These are phyloP conservation scores for Sylvia borin DNA, from an alignment of 2,797 vertebrate genomes.

Conservation along the genomic window DNA sequence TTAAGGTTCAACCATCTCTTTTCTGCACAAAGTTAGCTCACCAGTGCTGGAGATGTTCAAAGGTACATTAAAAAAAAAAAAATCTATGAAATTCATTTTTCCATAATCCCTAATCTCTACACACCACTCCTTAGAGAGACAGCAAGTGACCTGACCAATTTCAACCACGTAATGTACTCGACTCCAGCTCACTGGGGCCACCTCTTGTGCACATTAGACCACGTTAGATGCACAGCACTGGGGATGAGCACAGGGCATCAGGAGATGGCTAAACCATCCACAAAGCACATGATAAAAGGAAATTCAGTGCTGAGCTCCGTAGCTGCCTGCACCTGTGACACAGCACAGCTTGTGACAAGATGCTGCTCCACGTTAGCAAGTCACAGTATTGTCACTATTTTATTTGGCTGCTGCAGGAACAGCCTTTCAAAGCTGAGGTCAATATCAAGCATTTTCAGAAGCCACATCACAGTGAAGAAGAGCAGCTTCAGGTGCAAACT, in stretches of 20 bases:
- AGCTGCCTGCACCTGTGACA: neutral
- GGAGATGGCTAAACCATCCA: neutral
- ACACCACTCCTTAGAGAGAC: neutral
- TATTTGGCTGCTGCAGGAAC: conserved; percentile 11
- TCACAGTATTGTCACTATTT: neutral
- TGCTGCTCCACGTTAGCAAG: neutral
- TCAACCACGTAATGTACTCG: neutral
- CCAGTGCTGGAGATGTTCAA: neutral
- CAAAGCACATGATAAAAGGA: neutral
- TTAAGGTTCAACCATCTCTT: neutral
- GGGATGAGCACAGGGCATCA: neutral
- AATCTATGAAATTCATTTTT: neutral
- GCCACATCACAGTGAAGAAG: neutral
- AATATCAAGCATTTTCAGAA: conserved; percentile 15
- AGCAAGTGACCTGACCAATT: neutral
- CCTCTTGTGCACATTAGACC: neutral
- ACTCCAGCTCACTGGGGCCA: neutral
- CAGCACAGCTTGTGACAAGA: neutral
- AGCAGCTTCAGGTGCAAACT: conserved; percentile 23
- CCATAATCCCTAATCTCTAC: neutral
- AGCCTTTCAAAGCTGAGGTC: neutral
- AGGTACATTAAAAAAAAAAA: neutral
- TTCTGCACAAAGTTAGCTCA: neutral
- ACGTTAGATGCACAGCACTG: neutral
- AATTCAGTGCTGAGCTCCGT: neutral